Base-by-base conservation (phyloP, 1,140 invertebrate species). In the Anastrepha obliqua region DNA sequence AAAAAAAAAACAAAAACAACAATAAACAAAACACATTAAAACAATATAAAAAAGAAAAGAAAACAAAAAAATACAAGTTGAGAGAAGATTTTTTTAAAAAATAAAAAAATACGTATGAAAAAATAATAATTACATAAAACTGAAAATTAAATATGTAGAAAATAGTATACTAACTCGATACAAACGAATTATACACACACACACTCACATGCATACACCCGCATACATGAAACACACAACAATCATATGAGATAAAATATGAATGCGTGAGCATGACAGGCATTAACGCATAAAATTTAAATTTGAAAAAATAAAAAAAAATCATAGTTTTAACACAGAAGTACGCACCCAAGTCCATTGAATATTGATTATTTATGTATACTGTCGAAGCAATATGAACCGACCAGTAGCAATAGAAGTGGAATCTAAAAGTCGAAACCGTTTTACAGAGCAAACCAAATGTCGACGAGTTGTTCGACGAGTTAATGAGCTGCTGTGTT, bases 41-140 rank as follows among this genome's bases (percentile, higher is more conserved):
- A 89, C 88, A 85, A 90, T 89, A 89, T 55, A 88, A 85, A 88
- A 90, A 89, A 17, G 42, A 87, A 88, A 51, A 88, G 51, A 89
- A 89, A 90, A 89, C 13, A 89, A 91, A 90, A 91, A 91, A 91
- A 90, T 91, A 91, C 89, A 91, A 91, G 91, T 91, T 91, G 91
- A 91, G 91, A 91, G 64, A 67, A 29, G 29, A n/a, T 70, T 92
- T 92, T 90, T 90, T 91, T 91, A 89, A 90, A 89, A 90, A 88
- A 87, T 67, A 91, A 86, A 86, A 86, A 60, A 55, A 60, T 60
- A 9, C 59, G 39, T 86, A 85, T 58, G 70, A 89, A 88, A 81
- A 86, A 89, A 87, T 86, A 59, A 78, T n/a, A 81, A 58, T 81
- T 6, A 81, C 47, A 55, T 47, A 89, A 91, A 86, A 86, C 6